A percentile compares a stretch with the other conserved stretches of the same genome.
These are phyloP conservation scores for Pteria penguin DNA, from an alignment of 2,888 invertebrate species.

Conservation along the genomic window DNA sequence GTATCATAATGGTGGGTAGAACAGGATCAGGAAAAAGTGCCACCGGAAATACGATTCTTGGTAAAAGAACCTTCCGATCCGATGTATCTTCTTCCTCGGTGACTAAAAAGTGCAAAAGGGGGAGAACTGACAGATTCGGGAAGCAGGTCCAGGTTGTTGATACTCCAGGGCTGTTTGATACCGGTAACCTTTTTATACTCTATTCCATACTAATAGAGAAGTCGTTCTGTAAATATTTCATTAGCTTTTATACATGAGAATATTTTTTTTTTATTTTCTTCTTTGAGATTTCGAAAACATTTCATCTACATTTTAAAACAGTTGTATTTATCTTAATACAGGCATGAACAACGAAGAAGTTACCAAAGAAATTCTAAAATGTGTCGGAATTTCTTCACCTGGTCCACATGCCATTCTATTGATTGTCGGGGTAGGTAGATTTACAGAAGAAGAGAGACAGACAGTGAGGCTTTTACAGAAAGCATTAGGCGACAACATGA, in stretches of 20 bases:
- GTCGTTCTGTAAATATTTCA: no score
- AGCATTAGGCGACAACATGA: constrained; percentile 40
- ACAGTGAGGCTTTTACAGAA: constrained; percentile 34
- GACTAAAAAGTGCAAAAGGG: constrained; percentile 33
- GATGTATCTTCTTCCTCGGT: constrained; percentile 30
- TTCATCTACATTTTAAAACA: no score
- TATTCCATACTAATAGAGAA: no score
- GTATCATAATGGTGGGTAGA: constrained; percentile 42
- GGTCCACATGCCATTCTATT: constrained; percentile 44
- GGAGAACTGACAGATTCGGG: constrained; percentile 15
- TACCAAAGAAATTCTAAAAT: constrained; percentile 37
- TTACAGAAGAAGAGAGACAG: constrained; percentile 38
- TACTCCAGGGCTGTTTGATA: constrained; percentile 47
- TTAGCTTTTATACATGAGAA: no score
- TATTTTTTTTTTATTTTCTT: no score
- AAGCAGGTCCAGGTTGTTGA: constrained; percentile 35
- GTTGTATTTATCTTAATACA: not conserved
- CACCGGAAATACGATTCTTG: constrained; percentile 39
- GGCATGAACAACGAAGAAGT: constrained; percentile 35
- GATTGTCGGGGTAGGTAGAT: constrained; percentile 31
- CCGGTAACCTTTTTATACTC: no score
- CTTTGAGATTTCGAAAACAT: no score
- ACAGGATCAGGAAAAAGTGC: constrained; percentile 46
- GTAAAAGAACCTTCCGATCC: constrained; percentile 24
- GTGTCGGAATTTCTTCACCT: constrained; percentile 37